phyloP scores from a whole-genome alignment of 2,797 vertebrate genomes.

The Cephalopachus bancanus region DNA sequence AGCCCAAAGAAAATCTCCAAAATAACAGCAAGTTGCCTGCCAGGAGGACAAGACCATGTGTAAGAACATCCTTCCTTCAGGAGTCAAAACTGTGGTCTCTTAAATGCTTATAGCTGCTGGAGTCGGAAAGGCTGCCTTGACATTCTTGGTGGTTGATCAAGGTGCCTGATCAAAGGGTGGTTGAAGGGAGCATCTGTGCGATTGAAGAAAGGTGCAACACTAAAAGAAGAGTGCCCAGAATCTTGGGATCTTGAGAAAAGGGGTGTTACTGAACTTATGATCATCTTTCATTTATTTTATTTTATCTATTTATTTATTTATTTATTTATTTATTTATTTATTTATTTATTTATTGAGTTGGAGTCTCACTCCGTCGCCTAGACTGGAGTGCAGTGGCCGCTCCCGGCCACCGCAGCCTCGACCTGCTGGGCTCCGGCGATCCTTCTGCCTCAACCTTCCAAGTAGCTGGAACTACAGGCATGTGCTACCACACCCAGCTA shows the following conservation, averaged over 20 bases:
- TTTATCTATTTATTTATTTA: no score
- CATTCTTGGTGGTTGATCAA: background rate
- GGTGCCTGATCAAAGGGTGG: background rate
- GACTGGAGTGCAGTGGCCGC: no score
- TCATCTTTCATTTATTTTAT: background rate
- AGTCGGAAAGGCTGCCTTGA: background rate
- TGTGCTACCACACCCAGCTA: no score
- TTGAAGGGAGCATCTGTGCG: background rate
- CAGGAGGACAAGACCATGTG: rapidly evolving
- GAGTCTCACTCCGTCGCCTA: no score
- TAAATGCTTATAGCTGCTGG: background rate
- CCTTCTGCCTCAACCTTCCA: no score
- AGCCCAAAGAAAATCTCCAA: background rate
- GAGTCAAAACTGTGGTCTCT: background rate
- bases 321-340: no score
- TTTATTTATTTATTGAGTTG: no score
- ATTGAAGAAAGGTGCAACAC: background rate
- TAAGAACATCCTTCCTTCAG: background rate
- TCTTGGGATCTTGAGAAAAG: no score
- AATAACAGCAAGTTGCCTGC: background rate
- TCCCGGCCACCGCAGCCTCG: no score
- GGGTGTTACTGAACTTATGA: background rate
- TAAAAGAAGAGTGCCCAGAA: background rate
- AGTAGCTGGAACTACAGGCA: no score
- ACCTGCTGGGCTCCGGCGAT: no score